Evolutionary conservation across 2,888 invertebrate genomes (phyloP).

Genomic region (Leucozona laternaria): DNA sequence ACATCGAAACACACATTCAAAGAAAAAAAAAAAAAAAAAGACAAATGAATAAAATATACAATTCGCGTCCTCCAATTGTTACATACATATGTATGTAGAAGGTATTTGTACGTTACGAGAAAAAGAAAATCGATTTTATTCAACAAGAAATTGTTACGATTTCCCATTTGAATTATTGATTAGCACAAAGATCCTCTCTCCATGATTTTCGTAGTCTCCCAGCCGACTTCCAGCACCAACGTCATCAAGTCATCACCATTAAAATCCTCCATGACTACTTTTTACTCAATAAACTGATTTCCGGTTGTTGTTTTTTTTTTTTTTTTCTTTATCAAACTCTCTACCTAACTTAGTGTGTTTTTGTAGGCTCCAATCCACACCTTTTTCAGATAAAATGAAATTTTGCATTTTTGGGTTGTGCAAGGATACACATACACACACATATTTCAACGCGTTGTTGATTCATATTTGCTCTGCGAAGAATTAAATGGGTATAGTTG

Average conservation of each 20-base stretch:
- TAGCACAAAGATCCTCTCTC: not conserved
- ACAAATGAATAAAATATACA: not conserved
- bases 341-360: not conserved
- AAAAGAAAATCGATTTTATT: slow-evolving; percentile 59
- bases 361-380: not conserved
- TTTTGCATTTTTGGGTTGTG: not conserved
- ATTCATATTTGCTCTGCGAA: not conserved
- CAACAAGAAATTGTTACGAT: slow-evolving; percentile 67
- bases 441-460: not conserved
- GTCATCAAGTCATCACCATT: not conserved
- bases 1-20: slow-evolving; percentile 17
- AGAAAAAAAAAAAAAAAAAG: not conserved
- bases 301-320: not conserved
- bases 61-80: too few species aligned
- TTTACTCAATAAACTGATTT: slow-evolving; percentile 23
- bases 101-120: too few species aligned
- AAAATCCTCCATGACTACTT: not conserved
- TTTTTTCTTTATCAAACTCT: not conserved
- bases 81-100: too few species aligned
- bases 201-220: not conserved
- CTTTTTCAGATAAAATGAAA: not conserved
- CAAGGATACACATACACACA: not conserved
- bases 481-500: not conserved
- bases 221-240: not conserved
- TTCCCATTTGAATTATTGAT: slow-evolving; percentile 45